Evolutionary conservation across 2,888 invertebrate genomes (phyloP), one percentile per base, ranked within the genome.

Genomic region (Drosophila rubida): DNA sequence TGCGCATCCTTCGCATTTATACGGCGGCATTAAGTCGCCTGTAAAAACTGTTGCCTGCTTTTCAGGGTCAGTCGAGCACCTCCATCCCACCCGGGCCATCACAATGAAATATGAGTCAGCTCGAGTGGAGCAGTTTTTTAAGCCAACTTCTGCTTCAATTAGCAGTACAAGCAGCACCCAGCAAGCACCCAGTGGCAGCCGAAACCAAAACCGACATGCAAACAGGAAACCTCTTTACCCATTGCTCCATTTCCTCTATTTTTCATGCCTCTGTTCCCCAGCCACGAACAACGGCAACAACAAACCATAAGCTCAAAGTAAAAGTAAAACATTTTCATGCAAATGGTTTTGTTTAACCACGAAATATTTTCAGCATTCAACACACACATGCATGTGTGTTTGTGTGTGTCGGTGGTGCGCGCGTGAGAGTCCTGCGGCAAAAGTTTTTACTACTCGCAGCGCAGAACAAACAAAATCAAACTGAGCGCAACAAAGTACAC

Each of bases 401-500:
- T 46, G 16, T 9, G 9, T 27, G 19, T 39, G 30, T 49, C 27
- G 57, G 7, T 49, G 51, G 14, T 32, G 30, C 39, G 55, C 54
- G 78, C 61, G 78, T 70, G 67, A 68, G 65, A 69, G 81, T 76
- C 74, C 69, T 84, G 75, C 48, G 79, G 85, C 70, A 57, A 80
- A 80, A 67, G 75, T 84, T 85, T 82, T 67, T 51, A 74, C 75
- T 64, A 72, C 77, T 71, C 67, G 69, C 68, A 66, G 67, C 68
- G 50, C 61, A 63, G 48, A 42, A 42, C 83, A 82, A 85, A 85
- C 86, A 82, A 85, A 84, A 85, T 79, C 88, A 85, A 85, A 82
- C 87, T 86, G 69, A 87, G 87, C 84, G 76, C 68, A 82, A 78
- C 74, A 87, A 85, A 84, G 78, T 69, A 78, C 69, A 64, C 83